Evolutionary conservation across 2,888 invertebrate species (phyloP), one percentile per base, ranked within the genome.

Genomic region (Eupithecia subfuscata): DNA sequence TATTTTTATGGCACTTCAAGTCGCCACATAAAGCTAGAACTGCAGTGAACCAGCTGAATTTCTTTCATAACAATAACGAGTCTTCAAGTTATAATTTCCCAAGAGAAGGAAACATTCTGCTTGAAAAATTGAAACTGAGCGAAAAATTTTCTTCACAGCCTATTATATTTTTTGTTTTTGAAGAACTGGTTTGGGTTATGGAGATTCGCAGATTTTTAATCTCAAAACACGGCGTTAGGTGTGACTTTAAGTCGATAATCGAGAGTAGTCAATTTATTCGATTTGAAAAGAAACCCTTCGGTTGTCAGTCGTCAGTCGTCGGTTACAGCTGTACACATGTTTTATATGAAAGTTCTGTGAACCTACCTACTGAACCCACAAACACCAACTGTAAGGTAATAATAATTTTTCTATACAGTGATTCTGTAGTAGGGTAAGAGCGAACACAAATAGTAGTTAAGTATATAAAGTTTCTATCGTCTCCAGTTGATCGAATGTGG

Each of bases 1-100:
- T n/a, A 43, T 40, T 43, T 65, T 67, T 67, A 67, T 37, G 12
- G 22, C 56, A 67, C 67, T 67, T 67, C 22, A 67, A 67, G 40
- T 40, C 37, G 12, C 14, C 67, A 43, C 67, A 43, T 25, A 6
- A 48, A 69, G 16, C 52, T 3, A 52, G 37, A 48, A 72, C 16
- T 45, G 63, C 18, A 72, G 25, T 67, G 48, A 25, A 52, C 70
- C 43, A 77, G 74, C 74, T 63, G 40, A 70, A 64, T 56, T 14
- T 9, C 4, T 56, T 48, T 70, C 11, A 69, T 52, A 80, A 65
- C 37, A 65, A 69, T 74, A 68, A 70, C 73, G 80, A 84, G 83
- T 82, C 83, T 82, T 78, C 76, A 74, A 80, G 83, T 79, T 76
- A 79, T 87, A 84, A 87, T 87, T 87, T 87, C 87, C 86, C 86